Evolutionary conservation across 2,888 invertebrate genomes (phyloP), one percentile per base, ranked within the genome.

Genomic region (Meganola albula): DNA sequence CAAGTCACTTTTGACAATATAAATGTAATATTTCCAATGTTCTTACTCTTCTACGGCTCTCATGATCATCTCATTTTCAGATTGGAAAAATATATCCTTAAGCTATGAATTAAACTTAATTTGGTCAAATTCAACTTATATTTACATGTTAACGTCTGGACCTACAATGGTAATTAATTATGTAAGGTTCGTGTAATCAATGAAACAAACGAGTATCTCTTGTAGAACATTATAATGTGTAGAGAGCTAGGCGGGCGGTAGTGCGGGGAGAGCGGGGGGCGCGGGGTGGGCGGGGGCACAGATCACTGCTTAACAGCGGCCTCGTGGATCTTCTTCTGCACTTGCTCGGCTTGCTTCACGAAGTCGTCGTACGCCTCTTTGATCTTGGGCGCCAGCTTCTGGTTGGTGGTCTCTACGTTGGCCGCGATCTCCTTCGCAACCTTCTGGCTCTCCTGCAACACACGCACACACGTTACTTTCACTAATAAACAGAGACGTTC

Each of bases 301-400:
- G 20, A 14, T 61, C 43, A 74, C 58, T 76, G 77, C 74, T 82
- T 80, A 63, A 26, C 63, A 63, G 83, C 79, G 40, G 72, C 80
- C 10, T 76, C 82, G 62, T 77, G 78, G 44, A 84, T 21, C 44
- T 77, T 76, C 73, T 75, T 72, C 65, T 76, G 76, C 29, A 84
- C 55, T 12, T 54, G 54, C 58, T 76, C 54, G 25, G 62, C 65
- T 25, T 74, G 66, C 63, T 76, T 74, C 11, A 69, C 62, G 63
- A 84, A 75, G 55, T 69, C 68, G 12, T 82, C 74, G 70, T 73
- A 83, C 1, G 82, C 84, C 12, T 54, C 53, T 67, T 78, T 74
- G 57, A 84, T 46, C 65, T 74, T 53, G 12, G 83, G 83, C 23
- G 71, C 77, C 43, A 85, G 57, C 58, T 80, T 74, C 60, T 76